These are phyloP conservation scores for Bradypodion ventrale DNA, from an alignment of 2,797 vertebrate species.

Conservation along the genomic window DNA sequence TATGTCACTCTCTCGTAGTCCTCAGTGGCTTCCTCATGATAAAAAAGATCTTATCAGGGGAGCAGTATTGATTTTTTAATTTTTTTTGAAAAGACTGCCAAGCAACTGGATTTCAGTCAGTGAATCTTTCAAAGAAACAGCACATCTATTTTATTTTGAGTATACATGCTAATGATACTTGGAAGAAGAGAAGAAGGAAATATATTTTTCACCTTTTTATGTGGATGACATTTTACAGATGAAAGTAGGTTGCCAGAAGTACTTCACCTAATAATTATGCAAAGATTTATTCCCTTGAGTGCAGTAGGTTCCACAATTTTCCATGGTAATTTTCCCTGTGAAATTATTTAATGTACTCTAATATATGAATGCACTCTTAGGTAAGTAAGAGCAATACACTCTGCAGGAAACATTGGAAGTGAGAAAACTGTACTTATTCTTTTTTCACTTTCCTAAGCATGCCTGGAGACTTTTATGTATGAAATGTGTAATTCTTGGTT, in stretches of 20 bases:
- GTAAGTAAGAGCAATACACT: constrained; percentile 34
- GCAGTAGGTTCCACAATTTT: constrained; percentile 36
- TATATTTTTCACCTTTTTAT: background rate
- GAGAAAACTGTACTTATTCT: constrained; percentile 18
- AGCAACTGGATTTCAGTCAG: no score
- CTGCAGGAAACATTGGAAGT: constrained; percentile 27
- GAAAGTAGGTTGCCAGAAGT: constrained; percentile 21
- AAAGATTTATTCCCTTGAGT: constrained; percentile 31
- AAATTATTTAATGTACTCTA: constrained; percentile 43
- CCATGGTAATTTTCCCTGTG: constrained; percentile 39
- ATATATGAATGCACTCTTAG: constrained; percentile 31
- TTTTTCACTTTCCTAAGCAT: constrained; percentile 4
- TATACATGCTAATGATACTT: background rate
- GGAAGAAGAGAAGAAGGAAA: background rate
- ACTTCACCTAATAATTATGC: constrained; percentile 34
- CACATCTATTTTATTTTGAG: background rate
- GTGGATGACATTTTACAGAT: constrained; percentile 18
- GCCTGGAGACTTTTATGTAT: constrained; percentile 32
- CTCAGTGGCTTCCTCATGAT: no score
- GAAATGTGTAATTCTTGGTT: constrained; percentile 5
- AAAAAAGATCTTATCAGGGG: no score
- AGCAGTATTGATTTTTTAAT: no score
- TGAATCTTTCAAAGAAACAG: background rate
- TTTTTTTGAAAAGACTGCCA: no score
- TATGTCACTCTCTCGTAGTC: no score